Evolutionary conservation across 1,140 invertebrate genomes (phyloP), one percentile per base, ranked within the genome.

Genomic region (Limonius californicus): DNA sequence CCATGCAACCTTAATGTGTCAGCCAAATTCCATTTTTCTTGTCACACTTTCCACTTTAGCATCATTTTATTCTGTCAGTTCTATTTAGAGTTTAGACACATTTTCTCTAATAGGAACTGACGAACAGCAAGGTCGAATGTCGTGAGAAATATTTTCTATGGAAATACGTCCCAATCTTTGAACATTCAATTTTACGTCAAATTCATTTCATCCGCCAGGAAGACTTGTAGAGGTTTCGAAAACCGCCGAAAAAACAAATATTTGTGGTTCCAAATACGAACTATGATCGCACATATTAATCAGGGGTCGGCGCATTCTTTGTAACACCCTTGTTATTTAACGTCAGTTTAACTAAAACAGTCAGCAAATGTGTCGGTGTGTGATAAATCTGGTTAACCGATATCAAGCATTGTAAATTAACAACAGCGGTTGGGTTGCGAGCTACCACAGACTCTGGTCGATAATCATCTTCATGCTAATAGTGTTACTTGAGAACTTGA

Each of bases 321-420:
- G 11, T 50, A 50, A 50, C 45, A 50, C 45, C 45, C 45, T 50
- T 50, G 45, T 50, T 50, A 50, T 50, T 50, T 50, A 50, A 50
- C 14, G 45, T 21, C 16, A 14, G n/a, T 50, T 19, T 50, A 50
- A 50, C 20, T 50, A 19, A 21, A 50, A 50, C 35, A 39, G 35
- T 39, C 35, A 39, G 8, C n/a, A 39, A 39, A 39, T 39, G 35
- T 14, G 35, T 39, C 35, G 35, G 35, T 39, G 35, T 39, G 35
- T 39, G 8, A 50, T 50, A 50, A 50, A 50, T 50, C 20, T 50
- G 9, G 20, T 21, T 50, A 19, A 19, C 45, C 16, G 14, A 19
- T 50, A 50, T 39, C 35, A 39, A 39, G n/a, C 35, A 39, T 50
- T 50, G 45, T 18, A 50, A 50, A 50, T 50, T 50, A 50, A 50